These are phyloP conservation scores for Pseudomugil gertrudae DNA, from an alignment of 2,797 vertebrate species.

Conservation along the genomic window DNA sequence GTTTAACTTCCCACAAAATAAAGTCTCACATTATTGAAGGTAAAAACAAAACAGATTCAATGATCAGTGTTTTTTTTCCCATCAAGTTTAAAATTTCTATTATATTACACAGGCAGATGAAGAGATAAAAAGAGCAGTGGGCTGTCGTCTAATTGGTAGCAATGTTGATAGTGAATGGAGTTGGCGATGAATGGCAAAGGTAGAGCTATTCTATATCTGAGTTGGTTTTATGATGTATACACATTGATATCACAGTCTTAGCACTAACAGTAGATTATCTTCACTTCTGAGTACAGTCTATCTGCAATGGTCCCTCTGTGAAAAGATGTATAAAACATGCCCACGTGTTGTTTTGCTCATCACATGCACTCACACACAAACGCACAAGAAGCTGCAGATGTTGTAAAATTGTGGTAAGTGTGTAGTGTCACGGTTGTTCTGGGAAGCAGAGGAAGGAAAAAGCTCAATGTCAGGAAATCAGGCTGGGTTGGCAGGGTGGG, in stretches of 20 bases:
- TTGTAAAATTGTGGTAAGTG: constrained; percentile 40
- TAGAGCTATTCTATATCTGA: constrained; percentile 8
- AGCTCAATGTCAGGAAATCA: constrained; percentile 77
- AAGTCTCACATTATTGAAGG: constrained; percentile 41
- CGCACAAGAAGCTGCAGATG: constrained; percentile 38
- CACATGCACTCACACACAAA: constrained; percentile 11
- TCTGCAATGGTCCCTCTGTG: not conserved
- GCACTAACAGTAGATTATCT: constrained; percentile 21
- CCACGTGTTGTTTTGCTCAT: constrained; percentile 34
- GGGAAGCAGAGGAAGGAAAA: constrained; percentile 75
- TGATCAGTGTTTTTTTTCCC: constrained; percentile 12
- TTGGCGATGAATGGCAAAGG: not conserved
- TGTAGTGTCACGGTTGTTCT: constrained; percentile 59
- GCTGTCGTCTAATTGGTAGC: constrained; percentile 13
- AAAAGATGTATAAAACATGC: constrained; percentile 19
- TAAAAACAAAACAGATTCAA: constrained; percentile 37
- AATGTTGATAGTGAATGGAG: constrained; percentile 12
- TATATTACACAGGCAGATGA: constrained; percentile 26
- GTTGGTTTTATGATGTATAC: constrained; percentile 46
- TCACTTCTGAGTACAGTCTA: constrained; percentile 15
- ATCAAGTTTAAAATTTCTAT: constrained; percentile 25
- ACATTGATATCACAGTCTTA: constrained; percentile 52
- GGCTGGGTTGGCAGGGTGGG: constrained; percentile 22
- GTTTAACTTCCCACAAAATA: constrained; percentile 52
- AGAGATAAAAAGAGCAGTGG: constrained; percentile 4